Evolutionary conservation across 2,888 invertebrate genomes (phyloP).

Genomic region (Argyresthia albistria): DNA sequence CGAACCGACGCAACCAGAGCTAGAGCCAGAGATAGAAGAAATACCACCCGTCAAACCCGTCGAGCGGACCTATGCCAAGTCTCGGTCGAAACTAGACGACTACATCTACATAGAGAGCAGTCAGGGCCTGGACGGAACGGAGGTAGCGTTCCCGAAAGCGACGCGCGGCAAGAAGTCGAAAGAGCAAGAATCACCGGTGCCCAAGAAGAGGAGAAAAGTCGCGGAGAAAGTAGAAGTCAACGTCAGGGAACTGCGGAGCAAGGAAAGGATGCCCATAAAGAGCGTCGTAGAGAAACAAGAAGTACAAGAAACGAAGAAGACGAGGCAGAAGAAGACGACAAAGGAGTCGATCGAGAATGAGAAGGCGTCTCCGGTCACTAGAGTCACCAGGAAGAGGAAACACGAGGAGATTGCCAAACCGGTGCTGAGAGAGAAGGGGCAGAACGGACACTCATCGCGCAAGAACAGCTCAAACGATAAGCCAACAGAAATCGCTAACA

Average conservation of each 20-base stretch:
- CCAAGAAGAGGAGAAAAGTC: slow-evolving; percentile 52
- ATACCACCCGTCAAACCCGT: slow-evolving; percentile 51
- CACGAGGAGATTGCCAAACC: slow-evolving; percentile 44
- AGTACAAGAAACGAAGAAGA: slow-evolving; percentile 15
- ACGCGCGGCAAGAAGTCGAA: slow-evolving; percentile 33
- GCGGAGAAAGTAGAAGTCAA: slow-evolving; percentile 23
- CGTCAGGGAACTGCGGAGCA: slow-evolving; percentile 28
- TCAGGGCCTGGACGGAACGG: slow-evolving; percentile 44
- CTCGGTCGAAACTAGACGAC: slow-evolving; percentile 51
- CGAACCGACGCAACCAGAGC: slow-evolving; percentile 30
- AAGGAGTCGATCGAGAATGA: slow-evolving; percentile 64
- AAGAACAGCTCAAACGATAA: slow-evolving; percentile 20
- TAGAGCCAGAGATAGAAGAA: slow-evolving; percentile 35
- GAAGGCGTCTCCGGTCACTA: slow-evolving; percentile 27
- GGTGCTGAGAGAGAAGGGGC: slow-evolving; percentile 55
- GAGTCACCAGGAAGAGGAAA: slow-evolving; percentile 43
- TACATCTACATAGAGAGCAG: slow-evolving; percentile 58
- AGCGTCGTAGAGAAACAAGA: slow-evolving; percentile 19
- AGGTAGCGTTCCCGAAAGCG: slow-evolving; percentile 45
- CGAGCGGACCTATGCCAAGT: slow-evolving; percentile 54
- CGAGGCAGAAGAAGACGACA: slow-evolving; percentile 29
- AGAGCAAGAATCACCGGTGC: slow-evolving; percentile 36
- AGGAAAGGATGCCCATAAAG: slow-evolving; percentile 12
- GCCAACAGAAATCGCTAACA: slow-evolving; percentile 20
- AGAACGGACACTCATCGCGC: slow-evolving; percentile 38